Evolutionary conservation across 2,113 vertebrate genomes (phyloP).

Genomic region (Hydropotes inermis): DNA sequence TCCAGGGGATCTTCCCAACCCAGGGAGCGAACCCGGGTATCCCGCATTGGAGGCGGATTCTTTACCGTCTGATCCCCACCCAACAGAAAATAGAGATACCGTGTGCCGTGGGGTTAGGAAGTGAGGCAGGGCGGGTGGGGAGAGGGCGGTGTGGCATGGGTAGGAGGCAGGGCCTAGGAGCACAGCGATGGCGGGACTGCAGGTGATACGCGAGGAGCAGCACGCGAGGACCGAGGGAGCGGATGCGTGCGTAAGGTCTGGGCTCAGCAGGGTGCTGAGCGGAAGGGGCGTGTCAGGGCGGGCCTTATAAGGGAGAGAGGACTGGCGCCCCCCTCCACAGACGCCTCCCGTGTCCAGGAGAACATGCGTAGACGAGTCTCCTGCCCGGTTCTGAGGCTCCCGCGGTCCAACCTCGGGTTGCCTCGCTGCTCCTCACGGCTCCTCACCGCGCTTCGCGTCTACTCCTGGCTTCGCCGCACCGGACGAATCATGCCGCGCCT

Average conservation of each 20-base stretch:
- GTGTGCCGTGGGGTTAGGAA: neutral
- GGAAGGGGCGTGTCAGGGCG: neutral
- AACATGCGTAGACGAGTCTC: neutral
- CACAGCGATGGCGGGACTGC: accelerated
- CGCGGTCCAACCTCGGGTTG: accelerated
- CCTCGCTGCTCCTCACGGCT: neutral
- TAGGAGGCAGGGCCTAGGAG: neutral
- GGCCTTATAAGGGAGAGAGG: too few species aligned
- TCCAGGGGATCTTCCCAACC: neutral
- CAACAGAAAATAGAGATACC: neutral
- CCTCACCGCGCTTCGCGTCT: neutral
- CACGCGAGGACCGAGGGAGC: accelerated
- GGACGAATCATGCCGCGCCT: neutral
- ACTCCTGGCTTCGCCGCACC: neutral
- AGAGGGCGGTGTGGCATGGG: neutral
- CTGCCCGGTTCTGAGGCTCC: accelerated
- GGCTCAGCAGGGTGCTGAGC: too few species aligned
- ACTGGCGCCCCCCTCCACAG: neutral
- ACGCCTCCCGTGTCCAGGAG: too few species aligned
- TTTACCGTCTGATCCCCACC: neutral
- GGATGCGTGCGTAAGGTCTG: accelerated
- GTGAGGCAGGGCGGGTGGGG: neutral
- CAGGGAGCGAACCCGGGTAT: neutral
- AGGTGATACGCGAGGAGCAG: accelerated
- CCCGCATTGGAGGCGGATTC: neutral